Conservation (phyloP, 2,888 invertebrate species). For the Bibio marci region DNA sequence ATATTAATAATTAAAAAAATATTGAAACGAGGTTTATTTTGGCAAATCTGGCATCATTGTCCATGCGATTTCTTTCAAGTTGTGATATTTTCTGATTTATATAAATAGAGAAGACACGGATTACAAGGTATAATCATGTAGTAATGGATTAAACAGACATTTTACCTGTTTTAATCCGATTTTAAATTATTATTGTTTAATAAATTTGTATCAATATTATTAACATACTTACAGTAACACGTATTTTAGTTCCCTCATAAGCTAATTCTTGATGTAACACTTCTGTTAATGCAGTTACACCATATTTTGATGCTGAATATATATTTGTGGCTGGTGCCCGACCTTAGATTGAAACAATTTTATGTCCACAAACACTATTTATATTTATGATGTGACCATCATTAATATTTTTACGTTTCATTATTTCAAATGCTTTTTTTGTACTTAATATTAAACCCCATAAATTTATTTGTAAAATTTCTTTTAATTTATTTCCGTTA, state of each 20-base stretch:
- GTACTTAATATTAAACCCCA: conserved; percentile 31
- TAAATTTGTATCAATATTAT: neutral
- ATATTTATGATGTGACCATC: conserved; percentile 34
- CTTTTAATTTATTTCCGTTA: conserved; percentile 12
- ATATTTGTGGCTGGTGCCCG: conserved; percentile 18
- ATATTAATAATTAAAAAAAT: too few relatives aligned
- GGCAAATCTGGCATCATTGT: too few relatives aligned
- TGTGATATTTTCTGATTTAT: too few relatives aligned
- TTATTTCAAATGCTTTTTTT: conserved; percentile 31
- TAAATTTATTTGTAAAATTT: conserved; percentile 31
- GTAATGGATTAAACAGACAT: too few relatives aligned
- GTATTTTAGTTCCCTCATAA: conserved; percentile 16
- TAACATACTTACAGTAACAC: conserved; percentile 18
- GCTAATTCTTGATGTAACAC: conserved; percentile 23
- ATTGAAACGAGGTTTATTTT: too few relatives aligned
- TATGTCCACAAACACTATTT: conserved; percentile 25
- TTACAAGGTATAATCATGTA: too few relatives aligned
- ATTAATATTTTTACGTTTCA: conserved; percentile 25
- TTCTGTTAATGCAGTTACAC: conserved; percentile 23
- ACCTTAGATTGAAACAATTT: conserved; percentile 11
- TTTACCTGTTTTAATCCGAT: too few relatives aligned
- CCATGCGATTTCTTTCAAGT: too few relatives aligned
- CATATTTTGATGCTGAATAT: conserved; percentile 23
- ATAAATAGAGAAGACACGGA: too few relatives aligned
- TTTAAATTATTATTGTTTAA: conserved; percentile 10